Base-by-base conservation (phyloP, 2,888 invertebrate genomes). In the Drosophila incognita region DNA sequence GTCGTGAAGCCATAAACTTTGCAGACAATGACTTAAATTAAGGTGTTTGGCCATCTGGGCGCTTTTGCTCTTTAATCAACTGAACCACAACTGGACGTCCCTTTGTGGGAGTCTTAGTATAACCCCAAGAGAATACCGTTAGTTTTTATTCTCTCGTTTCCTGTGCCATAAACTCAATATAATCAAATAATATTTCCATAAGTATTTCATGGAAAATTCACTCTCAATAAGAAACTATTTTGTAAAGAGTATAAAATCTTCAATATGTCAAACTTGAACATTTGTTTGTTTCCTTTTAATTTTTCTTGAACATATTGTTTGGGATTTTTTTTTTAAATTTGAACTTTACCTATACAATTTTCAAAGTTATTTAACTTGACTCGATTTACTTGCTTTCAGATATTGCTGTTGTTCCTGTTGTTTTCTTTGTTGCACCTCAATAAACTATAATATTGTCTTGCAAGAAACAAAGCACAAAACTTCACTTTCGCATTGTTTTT, bases 361-460 rank as follows among this genome's bases (percentile, higher is more conserved):
- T 80, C 87, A 86, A 90, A 79, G 87, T 86, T 87, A 82, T 85
- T 90, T 85, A 85, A 82, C 86, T 85, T 67, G 60, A 77, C 70
- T 83, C 56, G 63, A 88, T 74, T 80, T 90, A 69, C 24, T 54
- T 63, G 57, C 48, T 61, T 69, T 46, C 52, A 36, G 51, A 58
- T 64, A 29, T 38, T 57, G 51, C n/a, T 49, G 4, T 56, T 57
- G 29, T 64, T 67, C 21, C 21, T 63, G 42, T n/a, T 35, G 31
- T 51, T 61, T 40, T 21, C 54, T 48, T 51, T 52, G 70, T 40
- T 36, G 21, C 62, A 68, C 59, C 68, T 67, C 59, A 69, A 76
- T 72, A 81, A 72, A 73, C 80, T 70, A 74, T 69, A 77, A 77
- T 87, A 69, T 61, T 74, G 68, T 67, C 70, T 68, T 62, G 35